These are phyloP conservation scores for Trigoniulus corallinus DNA, from an alignment of 1,140 invertebrate species.

Conservation along the genomic window DNA sequence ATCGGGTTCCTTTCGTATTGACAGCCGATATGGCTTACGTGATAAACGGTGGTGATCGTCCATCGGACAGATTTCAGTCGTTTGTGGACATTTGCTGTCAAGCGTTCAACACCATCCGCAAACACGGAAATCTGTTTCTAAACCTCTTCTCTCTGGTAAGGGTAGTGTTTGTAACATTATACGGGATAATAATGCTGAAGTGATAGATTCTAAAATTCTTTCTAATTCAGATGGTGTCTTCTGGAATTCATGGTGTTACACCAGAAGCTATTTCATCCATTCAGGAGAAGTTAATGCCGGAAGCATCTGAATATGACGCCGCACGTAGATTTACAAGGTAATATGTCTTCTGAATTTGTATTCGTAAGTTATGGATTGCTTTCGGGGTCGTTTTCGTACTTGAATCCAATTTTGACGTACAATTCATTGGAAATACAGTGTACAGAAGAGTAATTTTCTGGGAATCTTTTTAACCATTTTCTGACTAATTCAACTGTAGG, in stretches of 20 bases:
- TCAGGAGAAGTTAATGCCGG: constrained; percentile 70
- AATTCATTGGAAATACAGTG: no score
- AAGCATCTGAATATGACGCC: constrained; percentile 82
- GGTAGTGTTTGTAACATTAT: constrained; percentile 10
- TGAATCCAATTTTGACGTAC: no score
- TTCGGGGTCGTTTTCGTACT: not conserved
- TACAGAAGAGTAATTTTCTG: no score
- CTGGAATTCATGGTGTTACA: constrained; percentile 85
- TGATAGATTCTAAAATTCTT: constrained; percentile 16
- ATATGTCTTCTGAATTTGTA: not conserved
- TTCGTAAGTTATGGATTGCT: constrained; percentile 40
- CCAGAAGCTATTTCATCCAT: constrained; percentile 82
- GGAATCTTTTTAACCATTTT: no score
- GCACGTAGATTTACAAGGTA: constrained; percentile 69
- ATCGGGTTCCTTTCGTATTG: constrained; percentile 91
- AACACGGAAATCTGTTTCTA: constrained; percentile 78
- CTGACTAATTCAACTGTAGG: no score
- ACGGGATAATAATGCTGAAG: not conserved
- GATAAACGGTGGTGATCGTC: constrained; percentile 91
- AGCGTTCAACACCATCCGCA: constrained; percentile 92
- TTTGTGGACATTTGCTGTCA: constrained; percentile 96
- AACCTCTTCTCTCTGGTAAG: constrained; percentile 82
- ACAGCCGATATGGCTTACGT: constrained; percentile 99
- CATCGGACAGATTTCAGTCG: constrained; percentile 82
- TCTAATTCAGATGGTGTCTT: constrained; percentile 64